phyloP scores from a whole-genome alignment of 2,113 vertebrate species.

The Gulo gulo region DNA sequence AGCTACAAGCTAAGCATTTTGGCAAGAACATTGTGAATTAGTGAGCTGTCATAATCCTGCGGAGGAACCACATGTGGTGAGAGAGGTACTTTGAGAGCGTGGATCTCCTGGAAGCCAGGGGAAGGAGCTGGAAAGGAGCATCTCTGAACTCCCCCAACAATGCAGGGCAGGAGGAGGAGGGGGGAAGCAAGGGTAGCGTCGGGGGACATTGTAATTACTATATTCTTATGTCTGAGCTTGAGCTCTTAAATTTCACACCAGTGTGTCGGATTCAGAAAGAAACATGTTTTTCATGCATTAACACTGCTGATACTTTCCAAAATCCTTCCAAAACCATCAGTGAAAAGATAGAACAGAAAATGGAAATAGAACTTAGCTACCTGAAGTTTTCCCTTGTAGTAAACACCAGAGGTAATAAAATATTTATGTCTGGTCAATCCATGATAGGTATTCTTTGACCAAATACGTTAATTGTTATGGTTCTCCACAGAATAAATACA shows the following conservation, averaged over 20 bases:
- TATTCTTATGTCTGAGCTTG: not conserved
- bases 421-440: not conserved
- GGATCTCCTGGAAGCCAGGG: not conserved
- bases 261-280: not conserved
- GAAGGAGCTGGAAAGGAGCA: not conserved
- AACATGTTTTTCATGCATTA: not conserved
- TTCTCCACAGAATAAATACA: not conserved
- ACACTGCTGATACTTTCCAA: not conserved
- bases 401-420: not conserved
- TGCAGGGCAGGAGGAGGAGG: too few relatives aligned
- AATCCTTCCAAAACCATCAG: not conserved
- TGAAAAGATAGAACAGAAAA: not conserved
- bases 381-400: not conserved
- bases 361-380: not conserved
- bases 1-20: too few relatives aligned
- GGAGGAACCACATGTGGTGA: rapidly evolving
- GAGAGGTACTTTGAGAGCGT: not conserved
- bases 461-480: not conserved
- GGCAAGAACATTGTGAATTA: not conserved
- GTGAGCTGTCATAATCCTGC: too few relatives aligned
- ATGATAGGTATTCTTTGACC: not conserved
- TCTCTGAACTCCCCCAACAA: too few relatives aligned
- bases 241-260: not conserved
- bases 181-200: rapidly evolving
- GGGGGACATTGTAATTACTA: not conserved